Conservation (phyloP, 37 sponge, comb jelly and placozoan genomes). For the Hormiphora californensis region DNA sequence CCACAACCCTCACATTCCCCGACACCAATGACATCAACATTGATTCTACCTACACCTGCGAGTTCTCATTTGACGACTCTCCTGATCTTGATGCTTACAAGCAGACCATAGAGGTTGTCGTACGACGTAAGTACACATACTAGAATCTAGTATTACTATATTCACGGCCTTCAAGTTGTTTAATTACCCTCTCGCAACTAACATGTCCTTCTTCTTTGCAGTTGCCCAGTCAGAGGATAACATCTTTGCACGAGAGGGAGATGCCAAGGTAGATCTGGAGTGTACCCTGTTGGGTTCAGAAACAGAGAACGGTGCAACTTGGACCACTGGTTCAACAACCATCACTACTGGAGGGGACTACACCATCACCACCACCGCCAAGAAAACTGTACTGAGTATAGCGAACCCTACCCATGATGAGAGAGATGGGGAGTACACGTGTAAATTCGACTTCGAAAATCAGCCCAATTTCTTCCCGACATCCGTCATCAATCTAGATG, state of each 20-base stretch:
- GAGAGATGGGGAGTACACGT: background rate
- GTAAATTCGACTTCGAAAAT: background rate
- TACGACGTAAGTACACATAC: conserved; percentile 17
- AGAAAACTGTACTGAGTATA: background rate
- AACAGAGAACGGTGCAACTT: background rate
- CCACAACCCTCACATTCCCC: background rate
- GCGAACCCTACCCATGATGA: background rate
- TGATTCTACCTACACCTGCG: background rate
- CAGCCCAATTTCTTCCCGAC: background rate
- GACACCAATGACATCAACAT: background rate
- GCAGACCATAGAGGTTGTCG: background rate
- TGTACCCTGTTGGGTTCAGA: background rate
- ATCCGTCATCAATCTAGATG: background rate
- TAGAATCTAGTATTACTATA: too few species aligned
- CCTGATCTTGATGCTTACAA: background rate
- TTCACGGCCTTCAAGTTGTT: too few species aligned
- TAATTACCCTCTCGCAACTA: too few species aligned
- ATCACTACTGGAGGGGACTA: background rate
- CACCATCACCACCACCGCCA: background rate
- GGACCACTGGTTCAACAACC: background rate
- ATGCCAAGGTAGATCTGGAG: background rate
- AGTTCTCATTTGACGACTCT: background rate
- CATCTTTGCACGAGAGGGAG: too few species aligned
- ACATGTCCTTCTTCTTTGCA: too few species aligned
- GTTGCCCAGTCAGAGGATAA: too few species aligned